Evolutionary conservation across 92 coral and sea anemone species (phyloP), one percentile per base, ranked within the genome.

Genomic region (Umimayanthus chanpuru): DNA sequence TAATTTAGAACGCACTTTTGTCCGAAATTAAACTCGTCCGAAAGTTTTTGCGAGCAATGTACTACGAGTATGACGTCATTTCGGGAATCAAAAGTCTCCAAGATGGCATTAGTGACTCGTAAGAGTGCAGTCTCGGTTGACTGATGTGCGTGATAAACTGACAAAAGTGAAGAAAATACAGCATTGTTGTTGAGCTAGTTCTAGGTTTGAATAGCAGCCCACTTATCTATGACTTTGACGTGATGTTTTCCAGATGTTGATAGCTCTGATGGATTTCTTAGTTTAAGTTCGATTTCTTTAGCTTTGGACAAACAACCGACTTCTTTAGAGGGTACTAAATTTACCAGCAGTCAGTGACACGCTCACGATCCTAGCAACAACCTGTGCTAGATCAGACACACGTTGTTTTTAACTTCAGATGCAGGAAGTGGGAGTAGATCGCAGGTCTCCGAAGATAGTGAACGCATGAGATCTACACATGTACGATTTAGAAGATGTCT

Each of bases 281-380:
- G 47, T 93, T 92, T 32, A 88, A 91, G 29, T 90, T 55, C 49
- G 77, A 65, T 73, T 93, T 93, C 90, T 91, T 93, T 55, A 90
- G 75, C 30, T 77, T 64, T 44, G 92, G 89, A n/a, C 92, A 81
- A 61, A 90, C 78, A 40, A 38, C 58, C 28, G 90, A 85, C 15
- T 58, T 58, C 67, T 93, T 88, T n/a, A 88, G 77, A 47, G 71
- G 25, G 25, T 36, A 75, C 55, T 55, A 75, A 75, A 75, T 75
- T 75, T 38, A 16, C 79, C 53, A 36, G 79, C 28, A 75, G 79
- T 36, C 79, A 75, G 0, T 38, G 49, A 75, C 26, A 36, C 50
- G 26, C 26, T 23, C 25, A 38, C 50, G n/a, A 75, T 75, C 25
- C 79, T 39, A 75, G 79, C 79, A 75, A 38, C 50, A 75, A 1